Conservation (phyloP, 2,888 invertebrate genomes). For the Hypercompe scribonia region DNA sequence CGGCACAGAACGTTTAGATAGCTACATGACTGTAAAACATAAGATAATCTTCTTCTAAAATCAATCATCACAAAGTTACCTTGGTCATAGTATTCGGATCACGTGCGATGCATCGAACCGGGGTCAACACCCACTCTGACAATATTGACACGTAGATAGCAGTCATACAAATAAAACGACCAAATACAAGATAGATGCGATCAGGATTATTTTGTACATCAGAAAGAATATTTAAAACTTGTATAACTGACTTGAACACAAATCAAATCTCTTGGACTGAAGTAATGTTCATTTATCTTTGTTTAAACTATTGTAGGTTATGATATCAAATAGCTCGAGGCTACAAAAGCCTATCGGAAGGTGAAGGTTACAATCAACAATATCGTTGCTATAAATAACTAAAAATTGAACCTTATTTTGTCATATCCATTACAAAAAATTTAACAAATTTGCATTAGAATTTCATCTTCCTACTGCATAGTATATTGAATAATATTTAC, state of each 20-base stretch:
- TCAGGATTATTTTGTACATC: constrained; percentile 33
- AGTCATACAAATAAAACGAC: constrained; percentile 75
- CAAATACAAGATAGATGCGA: constrained; percentile 71
- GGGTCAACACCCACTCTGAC: constrained; percentile 74
- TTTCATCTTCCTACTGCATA: too few relatives aligned
- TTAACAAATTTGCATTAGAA: background rate
- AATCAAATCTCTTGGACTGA: background rate
- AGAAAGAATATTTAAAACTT: background rate
- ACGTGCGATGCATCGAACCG: constrained; percentile 62
- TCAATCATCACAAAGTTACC: constrained; percentile 25
- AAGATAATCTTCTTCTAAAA: background rate
- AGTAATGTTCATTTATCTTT: background rate
- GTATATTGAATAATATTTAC: too few relatives aligned
- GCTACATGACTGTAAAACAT: background rate
- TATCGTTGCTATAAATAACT: background rate
- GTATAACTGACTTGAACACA: background rate
- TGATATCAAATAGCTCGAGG: too few relatives aligned
- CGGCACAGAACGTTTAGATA: background rate
- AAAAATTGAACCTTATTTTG: background rate
- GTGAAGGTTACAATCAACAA: background rate
- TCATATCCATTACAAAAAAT: background rate
- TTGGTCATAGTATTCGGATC: constrained; percentile 53
- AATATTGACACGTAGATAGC: constrained; percentile 81
- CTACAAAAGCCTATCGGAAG: too few relatives aligned
- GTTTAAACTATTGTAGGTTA: background rate